These are phyloP conservation scores for Norana najaformis DNA, from an alignment of 2,888 invertebrate species.

Conservation along the genomic window DNA sequence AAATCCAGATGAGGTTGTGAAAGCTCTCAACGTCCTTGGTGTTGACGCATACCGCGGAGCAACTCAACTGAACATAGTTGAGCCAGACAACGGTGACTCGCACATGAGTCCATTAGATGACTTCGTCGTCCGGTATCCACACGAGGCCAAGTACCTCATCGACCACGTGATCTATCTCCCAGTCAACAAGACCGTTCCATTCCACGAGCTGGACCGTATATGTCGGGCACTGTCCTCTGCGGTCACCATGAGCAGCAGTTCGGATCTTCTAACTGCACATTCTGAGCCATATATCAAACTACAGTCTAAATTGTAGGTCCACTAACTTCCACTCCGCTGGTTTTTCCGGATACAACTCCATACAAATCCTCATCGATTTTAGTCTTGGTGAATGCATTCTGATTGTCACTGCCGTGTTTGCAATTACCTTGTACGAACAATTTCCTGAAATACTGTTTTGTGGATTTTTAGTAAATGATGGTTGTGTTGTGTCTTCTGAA, in stretches of 20 bases:
- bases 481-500: too few species aligned
- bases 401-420: neutral
- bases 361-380: neutral
- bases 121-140: constrained; percentile 49
- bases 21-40: constrained; percentile 54
- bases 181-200: constrained; percentile 60
- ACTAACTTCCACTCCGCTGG: neutral
- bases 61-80: constrained; percentile 60
- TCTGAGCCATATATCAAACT: neutral
- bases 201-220: constrained; percentile 55
- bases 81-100: constrained; percentile 48
- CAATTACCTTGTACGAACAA: too few species aligned
- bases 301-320: neutral
- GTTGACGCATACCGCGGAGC: constrained; percentile 62
- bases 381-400: neutral
- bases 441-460: too few species aligned
- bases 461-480: neutral
- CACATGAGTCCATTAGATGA: constrained; percentile 32
- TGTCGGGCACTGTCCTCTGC: constrained; percentile 40
- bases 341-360: neutral
- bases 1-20: constrained; percentile 55
- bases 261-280: neutral
- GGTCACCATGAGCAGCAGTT: neutral
- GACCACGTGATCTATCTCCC: constrained; percentile 62
- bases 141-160: constrained; percentile 60